Percentiles rank a stretch among this genome's conserved stretches.
phyloP scores from a whole-genome alignment of 2,888 invertebrate species.

The Tipula helvola region DNA sequence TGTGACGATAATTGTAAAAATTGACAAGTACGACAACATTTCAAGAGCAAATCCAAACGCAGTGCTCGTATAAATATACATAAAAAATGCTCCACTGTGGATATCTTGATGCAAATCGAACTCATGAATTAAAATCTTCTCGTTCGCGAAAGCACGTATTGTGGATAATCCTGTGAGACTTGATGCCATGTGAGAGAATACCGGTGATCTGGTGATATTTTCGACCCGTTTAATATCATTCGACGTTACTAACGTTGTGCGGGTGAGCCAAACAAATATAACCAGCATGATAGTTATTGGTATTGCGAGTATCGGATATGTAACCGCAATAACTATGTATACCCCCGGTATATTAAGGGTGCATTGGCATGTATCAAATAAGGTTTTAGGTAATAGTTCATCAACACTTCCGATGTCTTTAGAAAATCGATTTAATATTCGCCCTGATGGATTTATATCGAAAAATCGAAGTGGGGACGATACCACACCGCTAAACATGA shows the following conservation, averaged over 20 bases:
- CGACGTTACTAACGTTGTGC: conserved; percentile 52
- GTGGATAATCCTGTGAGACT: conserved; percentile 62
- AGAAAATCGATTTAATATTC: conserved; percentile 66
- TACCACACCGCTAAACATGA: conserved; percentile 46
- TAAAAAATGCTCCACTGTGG: conserved; percentile 55
- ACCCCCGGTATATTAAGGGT: conserved; percentile 40
- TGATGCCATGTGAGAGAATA: conserved; percentile 64
- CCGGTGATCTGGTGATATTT: conserved; percentile 59
- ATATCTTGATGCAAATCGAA: conserved; percentile 49
- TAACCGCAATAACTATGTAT: conserved; percentile 46
- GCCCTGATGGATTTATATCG: conserved; percentile 69
- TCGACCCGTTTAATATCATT: conserved; percentile 54
- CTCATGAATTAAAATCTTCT: conserved; percentile 46
- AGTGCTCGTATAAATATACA: conserved; percentile 46
- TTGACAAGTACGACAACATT: conserved; percentile 48
- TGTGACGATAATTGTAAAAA: conserved; percentile 48
- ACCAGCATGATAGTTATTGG: conserved; percentile 44
- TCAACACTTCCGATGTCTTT: conserved; percentile 77
- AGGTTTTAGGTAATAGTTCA: conserved; percentile 56
- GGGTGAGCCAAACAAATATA: conserved; percentile 45
- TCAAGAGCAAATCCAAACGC: conserved; percentile 56
- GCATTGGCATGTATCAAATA: conserved; percentile 50
- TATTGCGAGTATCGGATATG: conserved; percentile 45
- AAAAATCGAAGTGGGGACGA: conserved; percentile 55
- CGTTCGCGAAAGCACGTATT: conserved; percentile 55